Evolutionary conservation across 2,113 vertebrate species (phyloP).

Genomic region (Galeopterus variegatus): DNA sequence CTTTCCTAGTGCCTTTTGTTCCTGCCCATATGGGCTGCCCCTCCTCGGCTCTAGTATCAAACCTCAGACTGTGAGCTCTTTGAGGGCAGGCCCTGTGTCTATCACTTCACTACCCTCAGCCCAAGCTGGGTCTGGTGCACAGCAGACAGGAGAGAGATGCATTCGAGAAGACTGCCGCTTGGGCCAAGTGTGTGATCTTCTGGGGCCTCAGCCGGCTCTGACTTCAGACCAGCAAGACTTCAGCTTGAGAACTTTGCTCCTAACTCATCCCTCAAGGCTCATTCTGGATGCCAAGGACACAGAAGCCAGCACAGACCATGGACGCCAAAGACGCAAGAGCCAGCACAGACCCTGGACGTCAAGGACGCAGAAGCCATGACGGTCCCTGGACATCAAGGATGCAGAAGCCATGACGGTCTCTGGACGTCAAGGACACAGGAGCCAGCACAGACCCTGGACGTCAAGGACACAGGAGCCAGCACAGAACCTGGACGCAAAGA

Average conservation of each 20-base stretch:
- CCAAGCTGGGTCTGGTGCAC: not conserved
- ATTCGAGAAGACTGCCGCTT: not conserved
- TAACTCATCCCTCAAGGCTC: not conserved
- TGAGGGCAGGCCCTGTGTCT: not conserved
- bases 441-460: too few relatives aligned
- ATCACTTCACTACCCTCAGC: not conserved
- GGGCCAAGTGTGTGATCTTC: not conserved
- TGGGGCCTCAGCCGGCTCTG: accelerated
- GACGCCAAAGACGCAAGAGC: too few relatives aligned
- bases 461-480: too few relatives aligned
- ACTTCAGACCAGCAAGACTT: not conserved
- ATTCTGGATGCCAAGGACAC: not conserved
- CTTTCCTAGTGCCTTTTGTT: not conserved
- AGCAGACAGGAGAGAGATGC: accelerated
- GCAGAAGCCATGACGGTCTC: too few relatives aligned
- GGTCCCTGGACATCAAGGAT: too few relatives aligned
- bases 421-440: too few relatives aligned
- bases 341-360: too few relatives aligned
- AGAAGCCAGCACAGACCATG: not conserved
- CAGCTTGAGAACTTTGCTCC: not conserved
- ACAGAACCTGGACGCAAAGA: too few relatives aligned
- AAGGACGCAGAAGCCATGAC: too few relatives aligned
- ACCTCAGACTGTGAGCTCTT: not conserved
- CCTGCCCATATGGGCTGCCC: not conserved
- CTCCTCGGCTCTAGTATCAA: not conserved